These are phyloP conservation scores for Daubentonia madagascariensis DNA, from an alignment of 2,113 vertebrate species.

Conservation along the genomic window DNA sequence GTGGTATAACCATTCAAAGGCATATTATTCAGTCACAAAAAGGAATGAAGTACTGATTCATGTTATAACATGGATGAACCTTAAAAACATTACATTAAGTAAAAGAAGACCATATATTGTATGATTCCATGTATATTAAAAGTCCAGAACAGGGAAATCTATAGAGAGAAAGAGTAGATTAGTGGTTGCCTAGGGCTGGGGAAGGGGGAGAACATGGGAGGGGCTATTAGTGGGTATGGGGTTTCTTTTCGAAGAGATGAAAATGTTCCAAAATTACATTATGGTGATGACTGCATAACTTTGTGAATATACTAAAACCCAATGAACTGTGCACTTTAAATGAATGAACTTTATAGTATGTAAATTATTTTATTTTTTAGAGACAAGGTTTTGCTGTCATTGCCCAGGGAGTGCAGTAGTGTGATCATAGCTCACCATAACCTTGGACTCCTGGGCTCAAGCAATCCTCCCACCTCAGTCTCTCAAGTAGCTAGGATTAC, in stretches of 20 bases:
- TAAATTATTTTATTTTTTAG: not conserved
- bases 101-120: not conserved
- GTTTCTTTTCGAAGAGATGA: conserved; percentile 17
- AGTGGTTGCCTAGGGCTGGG: not conserved
- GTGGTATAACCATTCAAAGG: not conserved
- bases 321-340: not conserved
- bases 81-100: not conserved
- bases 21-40: not conserved
- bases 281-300: not conserved
- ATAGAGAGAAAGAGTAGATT: not conserved
- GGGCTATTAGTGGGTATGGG: not conserved
- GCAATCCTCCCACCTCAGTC: too few relatives aligned
- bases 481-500: too few relatives aligned
- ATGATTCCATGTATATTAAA: not conserved
- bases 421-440: too few relatives aligned
- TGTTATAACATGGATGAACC: not conserved
- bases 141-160: not conserved
- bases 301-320: not conserved
- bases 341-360: not conserved
- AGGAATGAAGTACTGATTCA: not conserved
- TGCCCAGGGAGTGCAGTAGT: too few relatives aligned
- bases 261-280: not conserved
- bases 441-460: too few relatives aligned
- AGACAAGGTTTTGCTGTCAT: too few relatives aligned
- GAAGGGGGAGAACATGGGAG: not conserved